Evolutionary conservation across 1,140 invertebrate species (phyloP).

Genomic region (Papilio glaucus): DNA sequence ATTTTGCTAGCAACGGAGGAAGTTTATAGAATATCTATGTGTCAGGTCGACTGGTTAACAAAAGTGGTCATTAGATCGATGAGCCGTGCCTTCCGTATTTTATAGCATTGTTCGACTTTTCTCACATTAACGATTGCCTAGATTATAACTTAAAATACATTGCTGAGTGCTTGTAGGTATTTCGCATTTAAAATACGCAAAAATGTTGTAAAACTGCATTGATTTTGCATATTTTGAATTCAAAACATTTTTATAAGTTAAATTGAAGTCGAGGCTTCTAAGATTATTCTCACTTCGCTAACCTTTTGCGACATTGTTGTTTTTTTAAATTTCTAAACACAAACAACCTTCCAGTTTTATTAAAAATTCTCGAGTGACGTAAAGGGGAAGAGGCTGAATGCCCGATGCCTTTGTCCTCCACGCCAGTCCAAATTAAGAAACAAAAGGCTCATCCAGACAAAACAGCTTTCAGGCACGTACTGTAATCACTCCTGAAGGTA

Average conservation of each 20-base stretch:
- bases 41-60: conserved; percentile 36
- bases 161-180: background rate
- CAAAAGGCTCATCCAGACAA: conserved; percentile 57
- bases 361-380: conserved; percentile 30
- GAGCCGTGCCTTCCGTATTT: conserved; percentile 64
- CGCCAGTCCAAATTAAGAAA: conserved; percentile 60
- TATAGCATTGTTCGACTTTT: conserved; percentile 59
- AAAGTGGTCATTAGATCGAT: conserved; percentile 60
- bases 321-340: conserved; percentile 17
- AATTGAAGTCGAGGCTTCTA: background rate
- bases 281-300: background rate
- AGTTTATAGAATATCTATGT: background rate
- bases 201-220: background rate
- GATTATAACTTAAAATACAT: background rate
- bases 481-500: conserved; percentile 25
- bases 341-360: conserved; percentile 18
- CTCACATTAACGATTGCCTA: conserved; percentile 59
- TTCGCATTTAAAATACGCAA: background rate
- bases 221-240: background rate
- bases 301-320: background rate
- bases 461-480: conserved; percentile 68
- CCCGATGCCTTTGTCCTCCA: conserved; percentile 46
- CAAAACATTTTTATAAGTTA: too few species aligned
- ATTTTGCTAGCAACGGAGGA: too few species aligned
- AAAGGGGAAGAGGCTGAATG: conserved; percentile 39